Evolutionary conservation across 2,888 invertebrate species (phyloP).

Genomic region (Melangyna quadrimaculata): DNA sequence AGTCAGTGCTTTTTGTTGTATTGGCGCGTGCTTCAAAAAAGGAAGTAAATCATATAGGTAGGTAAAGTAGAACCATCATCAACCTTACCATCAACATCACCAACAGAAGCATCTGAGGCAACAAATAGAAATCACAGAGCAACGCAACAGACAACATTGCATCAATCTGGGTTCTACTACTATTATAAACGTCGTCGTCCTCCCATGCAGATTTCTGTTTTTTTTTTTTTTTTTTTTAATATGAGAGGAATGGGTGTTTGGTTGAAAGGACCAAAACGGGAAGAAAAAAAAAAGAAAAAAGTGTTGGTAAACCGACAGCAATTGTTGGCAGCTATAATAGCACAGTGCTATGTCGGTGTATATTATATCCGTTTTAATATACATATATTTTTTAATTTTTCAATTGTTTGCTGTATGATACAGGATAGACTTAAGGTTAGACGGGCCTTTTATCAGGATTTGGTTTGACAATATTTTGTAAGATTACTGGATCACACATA

Average conservation of each 20-base stretch:
- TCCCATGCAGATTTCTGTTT: conserved; percentile 59
- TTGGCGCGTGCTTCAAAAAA: conserved; percentile 67
- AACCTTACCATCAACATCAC: conserved; percentile 45
- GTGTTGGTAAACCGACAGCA: conserved; percentile 72
- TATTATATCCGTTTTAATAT: conserved; percentile 50
- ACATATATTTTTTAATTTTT: conserved; percentile 64
- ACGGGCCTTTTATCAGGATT: not conserved
- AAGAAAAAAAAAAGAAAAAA: conserved; percentile 53
- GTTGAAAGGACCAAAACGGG: conserved; percentile 60
- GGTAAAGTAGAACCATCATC: conserved; percentile 53
- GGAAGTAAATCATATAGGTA: conserved; percentile 71
- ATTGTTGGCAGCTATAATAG: conserved; percentile 69
- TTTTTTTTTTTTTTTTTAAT: conserved; percentile 27
- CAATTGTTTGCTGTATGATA: conserved; percentile 64
- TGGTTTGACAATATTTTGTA: not conserved
- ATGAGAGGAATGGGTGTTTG: conserved; percentile 32
- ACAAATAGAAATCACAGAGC: conserved; percentile 67
- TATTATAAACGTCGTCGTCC: conserved; percentile 55
- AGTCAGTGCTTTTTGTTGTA: conserved; percentile 65
- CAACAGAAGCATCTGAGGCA: conserved; percentile 57
- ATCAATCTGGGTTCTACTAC: conserved; percentile 66
- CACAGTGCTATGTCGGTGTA: conserved; percentile 44
- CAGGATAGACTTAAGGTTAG: conserved; percentile 46
- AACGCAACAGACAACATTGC: conserved; percentile 72
- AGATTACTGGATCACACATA: too few species aligned